These are phyloP conservation scores for Thrips palmi DNA, from an alignment of 1,140 invertebrate species.

Conservation along the genomic window DNA sequence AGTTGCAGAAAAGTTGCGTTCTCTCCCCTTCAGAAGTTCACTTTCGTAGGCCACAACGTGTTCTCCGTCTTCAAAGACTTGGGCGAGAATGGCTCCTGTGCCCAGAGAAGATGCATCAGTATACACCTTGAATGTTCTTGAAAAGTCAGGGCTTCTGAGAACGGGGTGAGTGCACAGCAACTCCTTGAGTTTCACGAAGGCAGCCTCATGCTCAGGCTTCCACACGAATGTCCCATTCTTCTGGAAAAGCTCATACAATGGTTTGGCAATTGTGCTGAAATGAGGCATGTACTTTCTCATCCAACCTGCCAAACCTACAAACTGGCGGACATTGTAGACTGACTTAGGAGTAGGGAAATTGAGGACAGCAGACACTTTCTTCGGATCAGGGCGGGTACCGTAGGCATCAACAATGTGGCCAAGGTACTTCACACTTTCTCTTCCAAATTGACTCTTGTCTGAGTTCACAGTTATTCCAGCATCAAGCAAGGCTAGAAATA, in stretches of 20 bases:
- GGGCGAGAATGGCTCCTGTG: slow-evolving; percentile 18
- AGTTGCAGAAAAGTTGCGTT: slow-evolving; percentile 20
- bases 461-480: slow-evolving; percentile 13
- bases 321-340: slow-evolving; percentile 18
- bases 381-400: slow-evolving; percentile 20
- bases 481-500: slow-evolving; percentile 4
- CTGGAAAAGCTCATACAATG: slow-evolving; percentile 18
- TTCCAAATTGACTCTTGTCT: slow-evolving; percentile 18
- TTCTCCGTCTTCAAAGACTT: slow-evolving; percentile 13
- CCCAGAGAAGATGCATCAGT: slow-evolving; percentile 18
- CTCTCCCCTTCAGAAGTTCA: slow-evolving; percentile 16
- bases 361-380: slow-evolving; percentile 20
- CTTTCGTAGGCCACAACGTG: slow-evolving; percentile 21
- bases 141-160: slow-evolving; percentile 10
- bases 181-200: slow-evolving; percentile 8
- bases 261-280: slow-evolving; percentile 17
- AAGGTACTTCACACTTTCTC: slow-evolving; percentile 18
- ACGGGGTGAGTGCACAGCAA: background rate
- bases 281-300: slow-evolving; percentile 22
- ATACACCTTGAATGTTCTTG: slow-evolving; percentile 15
- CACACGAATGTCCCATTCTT: slow-evolving; percentile 7
- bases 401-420: slow-evolving; percentile 21
- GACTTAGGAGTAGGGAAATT: slow-evolving; percentile 19
- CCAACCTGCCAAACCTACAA: slow-evolving; percentile 21
- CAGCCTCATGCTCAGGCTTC: background rate